phyloP scores from a whole-genome alignment of 2,113 vertebrate species.

The Montifringilla adamsi region DNA sequence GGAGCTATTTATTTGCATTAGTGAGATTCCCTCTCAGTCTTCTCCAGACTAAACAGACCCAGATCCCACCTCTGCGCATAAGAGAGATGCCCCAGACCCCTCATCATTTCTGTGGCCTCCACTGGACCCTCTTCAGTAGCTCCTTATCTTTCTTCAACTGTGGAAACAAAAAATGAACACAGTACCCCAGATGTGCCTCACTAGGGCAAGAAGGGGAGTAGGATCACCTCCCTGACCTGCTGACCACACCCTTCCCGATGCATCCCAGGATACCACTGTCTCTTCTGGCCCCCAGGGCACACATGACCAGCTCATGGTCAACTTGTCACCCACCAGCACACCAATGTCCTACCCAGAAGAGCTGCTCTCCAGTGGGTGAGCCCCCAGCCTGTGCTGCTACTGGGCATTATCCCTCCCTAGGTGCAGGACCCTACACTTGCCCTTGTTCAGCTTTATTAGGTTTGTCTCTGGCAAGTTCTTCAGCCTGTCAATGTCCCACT shows the following conservation, averaged over 20 bases:
- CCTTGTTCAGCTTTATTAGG: too few species aligned
- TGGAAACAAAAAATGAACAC: neutral
- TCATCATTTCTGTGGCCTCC: neutral
- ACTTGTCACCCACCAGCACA: neutral
- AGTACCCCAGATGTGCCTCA: too few species aligned
- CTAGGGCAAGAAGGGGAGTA: neutral
- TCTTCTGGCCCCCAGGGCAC: neutral
- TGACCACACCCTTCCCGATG: neutral
- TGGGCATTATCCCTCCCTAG: accelerated
- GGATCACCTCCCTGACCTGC: neutral
- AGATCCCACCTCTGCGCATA: neutral
- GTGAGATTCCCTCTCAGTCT: neutral
- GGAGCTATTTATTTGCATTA: neutral
- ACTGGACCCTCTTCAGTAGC: neutral
- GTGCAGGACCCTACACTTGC: neutral
- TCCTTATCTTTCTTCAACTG: neutral
- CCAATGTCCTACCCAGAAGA: neutral
- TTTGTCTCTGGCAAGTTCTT: too few species aligned
- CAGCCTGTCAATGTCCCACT: too few species aligned
- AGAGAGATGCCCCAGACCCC: neutral
- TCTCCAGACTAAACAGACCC: neutral
- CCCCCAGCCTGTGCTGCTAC: neutral
- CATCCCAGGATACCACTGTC: neutral
- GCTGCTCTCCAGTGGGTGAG: neutral
- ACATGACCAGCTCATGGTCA: neutral